Percentiles rank a stretch among this genome's conserved stretches.
Evolutionary conservation across 2,113 vertebrate genomes (phyloP).

Genomic region (Seriola quinqueradiata): DNA sequence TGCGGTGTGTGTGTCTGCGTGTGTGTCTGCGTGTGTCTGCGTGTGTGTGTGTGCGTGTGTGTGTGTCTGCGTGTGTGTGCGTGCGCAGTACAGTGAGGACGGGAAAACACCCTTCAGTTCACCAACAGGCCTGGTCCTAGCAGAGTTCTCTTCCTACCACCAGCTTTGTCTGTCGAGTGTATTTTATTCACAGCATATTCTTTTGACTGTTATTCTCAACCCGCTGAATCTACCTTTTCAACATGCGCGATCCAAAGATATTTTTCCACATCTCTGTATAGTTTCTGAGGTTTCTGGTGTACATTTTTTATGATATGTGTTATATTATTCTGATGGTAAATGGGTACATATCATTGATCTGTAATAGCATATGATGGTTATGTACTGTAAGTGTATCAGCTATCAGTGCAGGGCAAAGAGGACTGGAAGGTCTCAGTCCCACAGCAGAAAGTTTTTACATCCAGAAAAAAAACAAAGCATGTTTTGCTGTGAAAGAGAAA

Average conservation of each 20-base stretch:
- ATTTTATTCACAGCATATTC: slow-evolving; percentile 40
- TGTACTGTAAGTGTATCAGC: slow-evolving; percentile 61
- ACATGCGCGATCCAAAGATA: slow-evolving; percentile 87
- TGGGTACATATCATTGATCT: slow-evolving; percentile 80
- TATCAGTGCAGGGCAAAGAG: slow-evolving; percentile 18
- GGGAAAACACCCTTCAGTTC: slow-evolving; percentile 17
- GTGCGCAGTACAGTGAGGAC: slow-evolving; percentile 28
- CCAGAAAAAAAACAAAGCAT: slow-evolving; percentile 25
- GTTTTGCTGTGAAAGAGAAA: slow-evolving; percentile 66
- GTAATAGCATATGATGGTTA: slow-evolving; percentile 69
- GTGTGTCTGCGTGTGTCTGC: not conserved
- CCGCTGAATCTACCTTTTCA: slow-evolving; percentile 81
- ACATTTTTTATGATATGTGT: slow-evolving; percentile 70
- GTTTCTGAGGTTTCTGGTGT: slow-evolving; percentile 76
- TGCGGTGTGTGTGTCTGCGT: not conserved
- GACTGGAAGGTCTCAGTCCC: slow-evolving; percentile 31
- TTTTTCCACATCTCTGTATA: slow-evolving; percentile 82
- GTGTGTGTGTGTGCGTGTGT: slow-evolving; percentile 13
- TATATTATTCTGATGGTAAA: slow-evolving; percentile 75
- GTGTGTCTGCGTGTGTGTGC: not conserved
- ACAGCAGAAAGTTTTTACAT: slow-evolving; percentile 26
- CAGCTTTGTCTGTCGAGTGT: slow-evolving; percentile 29
- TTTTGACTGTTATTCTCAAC: slow-evolving; percentile 69
- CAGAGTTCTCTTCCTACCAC: slow-evolving; percentile 5
- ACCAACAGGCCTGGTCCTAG: slow-evolving; percentile 21